Percentiles rank a stretch among this genome's conserved stretches.
Conservation (phyloP, 2,113 vertebrate genomes). For the Raja brachyura region DNA sequence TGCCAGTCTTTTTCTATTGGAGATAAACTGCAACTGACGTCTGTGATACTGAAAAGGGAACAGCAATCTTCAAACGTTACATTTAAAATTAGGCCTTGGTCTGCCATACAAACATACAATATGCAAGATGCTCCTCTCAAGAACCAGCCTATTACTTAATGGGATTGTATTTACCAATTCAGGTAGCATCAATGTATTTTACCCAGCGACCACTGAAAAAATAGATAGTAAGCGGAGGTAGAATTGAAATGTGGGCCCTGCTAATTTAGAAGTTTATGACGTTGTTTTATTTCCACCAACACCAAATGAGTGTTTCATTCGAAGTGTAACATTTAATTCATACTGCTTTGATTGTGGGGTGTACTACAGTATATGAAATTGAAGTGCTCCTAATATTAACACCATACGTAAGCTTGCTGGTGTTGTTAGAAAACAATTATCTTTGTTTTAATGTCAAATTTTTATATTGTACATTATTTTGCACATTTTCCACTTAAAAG, state of each 20-base stretch:
- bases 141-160: neutral
- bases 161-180: neutral
- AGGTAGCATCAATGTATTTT: neutral
- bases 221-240: neutral
- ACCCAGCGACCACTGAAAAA: neutral
- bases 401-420: neutral
- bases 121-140: neutral
- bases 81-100: no score
- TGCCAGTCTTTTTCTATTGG: neutral
- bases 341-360: neutral
- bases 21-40: neutral
- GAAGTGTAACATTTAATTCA: neutral
- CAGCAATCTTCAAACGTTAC: neutral
- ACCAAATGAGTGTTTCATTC: neutral
- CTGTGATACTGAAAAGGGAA: neutral
- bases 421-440: neutral
- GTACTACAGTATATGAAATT: neutral
- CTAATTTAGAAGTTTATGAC: neutral
- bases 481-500: no score
- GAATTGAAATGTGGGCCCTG: neutral
- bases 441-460: no score
- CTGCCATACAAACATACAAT: neutral
- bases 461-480: no score
- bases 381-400: neutral
- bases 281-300: neutral